phyloP scores from a whole-genome alignment of 1,140 invertebrate genomes.

The Bactericera cockerelli region DNA sequence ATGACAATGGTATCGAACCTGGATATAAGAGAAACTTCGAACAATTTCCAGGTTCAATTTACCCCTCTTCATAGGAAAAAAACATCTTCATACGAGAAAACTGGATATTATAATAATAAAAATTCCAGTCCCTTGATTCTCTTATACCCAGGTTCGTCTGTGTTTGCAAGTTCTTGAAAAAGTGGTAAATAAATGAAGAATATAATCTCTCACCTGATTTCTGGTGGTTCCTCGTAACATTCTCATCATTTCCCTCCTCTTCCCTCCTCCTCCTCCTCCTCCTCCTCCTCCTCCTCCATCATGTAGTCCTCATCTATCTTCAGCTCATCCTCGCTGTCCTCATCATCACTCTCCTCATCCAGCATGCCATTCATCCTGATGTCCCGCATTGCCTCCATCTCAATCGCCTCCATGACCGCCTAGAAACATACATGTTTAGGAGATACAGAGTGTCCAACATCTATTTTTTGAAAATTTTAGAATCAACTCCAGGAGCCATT shows the following conservation, averaged over 20 bases:
- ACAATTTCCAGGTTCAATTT: no score
- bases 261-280: not conserved
- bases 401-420: conserved; percentile 4
- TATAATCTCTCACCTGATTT: conserved; percentile 6
- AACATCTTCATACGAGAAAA: no score
- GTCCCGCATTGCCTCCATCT: conserved; percentile 6
- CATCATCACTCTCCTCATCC: not conserved
- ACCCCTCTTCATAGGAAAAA: no score
- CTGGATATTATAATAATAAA: no score
- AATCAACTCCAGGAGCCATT: no score
- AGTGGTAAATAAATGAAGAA: no score
- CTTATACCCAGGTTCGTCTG: no score
- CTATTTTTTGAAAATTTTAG: no score
- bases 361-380: not conserved
- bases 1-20: no score
- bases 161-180: no score
- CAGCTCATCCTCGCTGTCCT: not conserved
- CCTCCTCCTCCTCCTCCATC: not conserved
- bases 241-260: not conserved
- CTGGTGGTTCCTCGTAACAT: not conserved
- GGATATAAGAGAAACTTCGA: no score
- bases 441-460: not conserved
- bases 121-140: no score
- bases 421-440: not conserved
- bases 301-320: not conserved